Conservation (phyloP, 2,888 invertebrate genomes). For the Bombylius major region DNA sequence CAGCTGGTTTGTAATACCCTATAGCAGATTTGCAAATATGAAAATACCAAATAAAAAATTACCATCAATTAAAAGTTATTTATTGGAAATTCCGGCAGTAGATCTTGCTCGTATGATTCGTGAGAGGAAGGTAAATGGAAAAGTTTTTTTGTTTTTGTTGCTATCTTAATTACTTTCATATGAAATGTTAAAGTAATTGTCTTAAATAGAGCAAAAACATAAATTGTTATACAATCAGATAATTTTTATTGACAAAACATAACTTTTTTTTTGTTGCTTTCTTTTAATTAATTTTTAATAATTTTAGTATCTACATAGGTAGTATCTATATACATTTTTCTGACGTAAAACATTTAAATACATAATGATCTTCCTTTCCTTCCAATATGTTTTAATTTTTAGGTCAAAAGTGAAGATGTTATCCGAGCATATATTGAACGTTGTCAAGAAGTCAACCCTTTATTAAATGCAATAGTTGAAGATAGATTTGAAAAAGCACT, state of each 20-base stretch:
- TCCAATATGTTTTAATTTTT: conserved; percentile 22
- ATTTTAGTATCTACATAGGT: too few relatives aligned
- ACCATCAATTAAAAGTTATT: conserved; percentile 51
- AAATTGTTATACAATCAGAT: too few relatives aligned
- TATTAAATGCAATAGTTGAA: conserved; percentile 69
- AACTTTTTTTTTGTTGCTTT: too few relatives aligned
- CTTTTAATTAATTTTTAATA: too few relatives aligned
- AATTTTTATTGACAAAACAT: too few relatives aligned
- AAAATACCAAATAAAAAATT: conserved; percentile 46
- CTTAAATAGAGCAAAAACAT: too few relatives aligned
- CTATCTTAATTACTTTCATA: too few relatives aligned
- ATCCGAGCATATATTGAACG: conserved; percentile 61
- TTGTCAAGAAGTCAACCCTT: conserved; percentile 63
- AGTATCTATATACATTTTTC: too few relatives aligned
- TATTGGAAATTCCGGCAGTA: conserved; percentile 57
- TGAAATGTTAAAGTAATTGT: too few relatives aligned
- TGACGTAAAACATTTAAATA: too few relatives aligned
- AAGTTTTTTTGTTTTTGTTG: not conserved
- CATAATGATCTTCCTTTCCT: too few relatives aligned
- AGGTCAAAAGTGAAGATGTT: conserved; percentile 59
- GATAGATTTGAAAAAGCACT: conserved; percentile 64
- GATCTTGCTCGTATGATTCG: conserved; percentile 58
- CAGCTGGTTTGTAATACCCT: conserved; percentile 44
- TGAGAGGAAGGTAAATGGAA: conserved; percentile 46
- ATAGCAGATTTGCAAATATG: conserved; percentile 37